Evolutionary conservation across 2,113 vertebrate genomes (phyloP), one percentile per base, ranked within the genome.

Genomic region (Gobio gobio): DNA sequence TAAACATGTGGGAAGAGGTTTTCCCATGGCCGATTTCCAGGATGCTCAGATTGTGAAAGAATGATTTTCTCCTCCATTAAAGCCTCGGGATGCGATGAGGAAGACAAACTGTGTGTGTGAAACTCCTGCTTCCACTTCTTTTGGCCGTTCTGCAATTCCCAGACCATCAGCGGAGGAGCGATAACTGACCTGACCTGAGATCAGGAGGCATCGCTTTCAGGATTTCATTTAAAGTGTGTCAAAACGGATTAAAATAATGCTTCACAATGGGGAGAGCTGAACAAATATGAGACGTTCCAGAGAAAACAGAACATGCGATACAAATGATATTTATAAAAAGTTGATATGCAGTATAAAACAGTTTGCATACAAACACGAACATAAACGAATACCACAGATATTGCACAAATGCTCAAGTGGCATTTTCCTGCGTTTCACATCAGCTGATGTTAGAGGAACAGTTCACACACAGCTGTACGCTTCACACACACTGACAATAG

Each of bases 361-460:
- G 3, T 54, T 47, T 13, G n/a, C 26, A 80, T 72, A 74, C 16
- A 77, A 14, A 83, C 70, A 90, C 81, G 86, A 84, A 90, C 90
- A 92, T 86, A 91, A 87, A 93, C 72, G 90, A 90, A 91, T 87
- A 88, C 83, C 86, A 91, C 80, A 90, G 83, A 91, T 94, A 94
- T 94, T 95, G 94, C 94, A 94, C 94, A 91, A 91, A 93, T 90
- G 92, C 91, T 93, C 91, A 90, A 93, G 91, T 91, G 91, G 91
- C 85, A 90, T 89, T 90, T 92, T 90, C 81, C 33, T 83, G 90
- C 89, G 70, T 88, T 75, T 89, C 70, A 86, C 89, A 43, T 43
- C 72, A 59, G 78, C 84, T 88, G 81, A 83, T 45, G 49, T 75
- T 83, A 72, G 43, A 56, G 24, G 75, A 74, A 14, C 47, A 78